Evolutionary conservation across 2,113 vertebrate genomes (phyloP), one percentile per base, ranked within the genome.

Genomic region (Megaceryle torquata): DNA sequence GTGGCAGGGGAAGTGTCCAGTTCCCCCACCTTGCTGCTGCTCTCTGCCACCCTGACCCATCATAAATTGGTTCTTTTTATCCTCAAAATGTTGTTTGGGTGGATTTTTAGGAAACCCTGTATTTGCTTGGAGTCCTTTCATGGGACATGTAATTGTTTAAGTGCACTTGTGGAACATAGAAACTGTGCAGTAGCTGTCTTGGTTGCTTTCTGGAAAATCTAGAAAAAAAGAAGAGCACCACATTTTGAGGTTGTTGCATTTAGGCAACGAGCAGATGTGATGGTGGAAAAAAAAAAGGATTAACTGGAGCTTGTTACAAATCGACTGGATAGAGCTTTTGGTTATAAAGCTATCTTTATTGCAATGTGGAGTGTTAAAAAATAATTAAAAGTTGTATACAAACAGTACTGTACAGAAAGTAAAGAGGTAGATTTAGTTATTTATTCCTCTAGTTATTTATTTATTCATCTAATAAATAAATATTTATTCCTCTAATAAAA

Each of bases 161-260:
- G 17, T n/a, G 28, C 6, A 17, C 11, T n/a, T 59, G n/a, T 75
- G 31, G 15, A 28, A 24, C 13, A 5, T 13, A 25, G 39, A 51
- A 79, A 26, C 69, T 20, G 8, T 48, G 29, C 46, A 43, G 1
- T 31, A 31, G 15, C 16, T 64, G 16, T 48, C 9, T 41, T 82
- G 17, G 4, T 78, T 84, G 67, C 35, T 85, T 81, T 89, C 57
- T 60, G 43, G 79, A 69, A 29, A 91, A 72, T 26, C 12, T 43
- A 31, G 43, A 2, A 64, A 33, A 29, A 61, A 59, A 31, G 6
- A 53, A 7, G 2, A 56, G 35, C 39, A 22, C 17, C 1, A 0
- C 10, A 1, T 39, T 65, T 56, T 65, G 28, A 13, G 3, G 15
- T 84, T 50, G 2, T 2, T 1, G 2, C 12, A 13, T 68, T 86